Evolutionary conservation across 2,113 vertebrate species (phyloP).

Genomic region (Eulemur macaco): DNA sequence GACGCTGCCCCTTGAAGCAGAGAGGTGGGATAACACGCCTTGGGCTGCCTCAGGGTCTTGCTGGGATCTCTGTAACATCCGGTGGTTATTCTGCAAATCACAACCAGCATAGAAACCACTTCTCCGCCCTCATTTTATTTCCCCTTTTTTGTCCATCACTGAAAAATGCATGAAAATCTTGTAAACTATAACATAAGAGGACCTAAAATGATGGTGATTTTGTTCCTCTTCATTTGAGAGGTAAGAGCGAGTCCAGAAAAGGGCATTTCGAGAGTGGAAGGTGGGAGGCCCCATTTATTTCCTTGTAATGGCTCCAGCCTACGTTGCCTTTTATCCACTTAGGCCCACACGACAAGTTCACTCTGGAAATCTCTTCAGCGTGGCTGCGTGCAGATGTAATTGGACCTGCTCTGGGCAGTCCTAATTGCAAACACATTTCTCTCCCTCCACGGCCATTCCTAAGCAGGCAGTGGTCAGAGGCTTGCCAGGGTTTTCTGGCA

Average conservation of each 20-base stretch:
- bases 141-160: neutral
- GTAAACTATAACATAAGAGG: slow-evolving; percentile 17
- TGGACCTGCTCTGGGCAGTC: slow-evolving; percentile 79
- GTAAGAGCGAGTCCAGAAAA: slow-evolving; percentile 41
- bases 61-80: slow-evolving; percentile 20
- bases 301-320: slow-evolving; percentile 59
- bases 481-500: slow-evolving; percentile 86
- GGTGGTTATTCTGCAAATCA: slow-evolving; percentile 44
- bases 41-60: neutral
- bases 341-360: slow-evolving; percentile 72
- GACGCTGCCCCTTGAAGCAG: neutral
- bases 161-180: slow-evolving; percentile 8
- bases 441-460: slow-evolving; percentile 77
- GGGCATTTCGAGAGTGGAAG: neutral
- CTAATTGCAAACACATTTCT: slow-evolving; percentile 88
- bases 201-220: slow-evolving; percentile 37
- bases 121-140: neutral
- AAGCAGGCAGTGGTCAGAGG: slow-evolving; percentile 76
- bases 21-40: neutral
- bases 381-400: slow-evolving; percentile 81
- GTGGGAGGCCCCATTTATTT: slow-evolving; percentile 61
- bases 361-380: slow-evolving; percentile 80
- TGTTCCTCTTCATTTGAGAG: slow-evolving; percentile 63
- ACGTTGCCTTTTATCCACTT: slow-evolving; percentile 75
- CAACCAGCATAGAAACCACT: slow-evolving; percentile 25